These are phyloP conservation scores for Prionailurus bengalensis DNA, from an alignment of 2,113 vertebrate species.

Conservation along the genomic window DNA sequence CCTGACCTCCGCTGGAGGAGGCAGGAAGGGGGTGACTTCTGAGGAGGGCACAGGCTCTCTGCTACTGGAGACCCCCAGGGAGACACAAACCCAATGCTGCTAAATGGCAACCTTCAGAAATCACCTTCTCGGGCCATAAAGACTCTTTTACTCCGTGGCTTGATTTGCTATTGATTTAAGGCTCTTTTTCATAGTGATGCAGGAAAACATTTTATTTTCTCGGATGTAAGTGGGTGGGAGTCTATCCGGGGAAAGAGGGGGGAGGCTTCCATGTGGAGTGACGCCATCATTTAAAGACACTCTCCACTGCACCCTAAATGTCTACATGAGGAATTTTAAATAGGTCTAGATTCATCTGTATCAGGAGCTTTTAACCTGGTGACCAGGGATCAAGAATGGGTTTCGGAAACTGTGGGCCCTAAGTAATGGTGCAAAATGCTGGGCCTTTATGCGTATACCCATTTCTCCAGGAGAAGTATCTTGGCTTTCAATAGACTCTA, in stretches of 20 bases:
- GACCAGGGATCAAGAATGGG: background rate
- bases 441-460: rapidly evolving
- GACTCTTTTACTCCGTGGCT: background rate
- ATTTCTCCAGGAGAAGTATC: background rate
- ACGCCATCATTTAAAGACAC: rapidly evolving
- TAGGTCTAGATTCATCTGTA: background rate
- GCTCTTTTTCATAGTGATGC: slow-evolving; percentile 28
- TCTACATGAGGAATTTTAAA: background rate
- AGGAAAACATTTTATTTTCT: slow-evolving; percentile 60
- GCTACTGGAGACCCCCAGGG: background rate
- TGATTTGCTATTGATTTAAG: slow-evolving; percentile 39
- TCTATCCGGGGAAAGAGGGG: background rate
- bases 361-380: background rate
- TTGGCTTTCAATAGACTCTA: background rate
- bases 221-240: slow-evolving; percentile 18
- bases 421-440: background rate
- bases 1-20: too few relatives aligned
- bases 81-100: background rate
- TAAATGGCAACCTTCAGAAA: slow-evolving; percentile 46
- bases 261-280: background rate
- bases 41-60: background rate
- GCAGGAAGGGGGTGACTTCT: background rate
- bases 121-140: slow-evolving; percentile 38
- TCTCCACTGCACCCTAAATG: rapidly evolving
- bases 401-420: background rate